These are phyloP conservation scores for Allolobophora icterica DNA, from an alignment of 2,888 invertebrate genomes.

Conservation along the genomic window DNA sequence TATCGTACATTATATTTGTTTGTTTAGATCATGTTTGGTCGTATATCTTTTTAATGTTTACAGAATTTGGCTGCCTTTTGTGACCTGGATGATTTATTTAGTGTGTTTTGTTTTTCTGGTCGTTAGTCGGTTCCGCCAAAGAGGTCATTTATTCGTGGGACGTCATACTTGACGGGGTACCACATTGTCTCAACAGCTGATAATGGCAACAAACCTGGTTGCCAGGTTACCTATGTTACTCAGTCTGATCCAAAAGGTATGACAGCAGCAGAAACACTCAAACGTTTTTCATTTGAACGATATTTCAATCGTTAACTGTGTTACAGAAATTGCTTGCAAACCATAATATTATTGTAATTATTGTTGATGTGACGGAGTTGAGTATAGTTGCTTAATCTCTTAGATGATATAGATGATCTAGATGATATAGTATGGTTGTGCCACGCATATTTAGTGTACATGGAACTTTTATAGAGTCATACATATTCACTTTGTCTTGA, in stretches of 20 bases:
- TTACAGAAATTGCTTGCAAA: neutral
- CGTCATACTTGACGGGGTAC: slow-evolving; percentile 73
- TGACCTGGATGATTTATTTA: too few species aligned
- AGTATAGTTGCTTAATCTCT: neutral
- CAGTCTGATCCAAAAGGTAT: slow-evolving; percentile 88
- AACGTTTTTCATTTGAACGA: neutral
- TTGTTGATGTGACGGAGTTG: neutral
- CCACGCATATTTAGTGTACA: neutral
- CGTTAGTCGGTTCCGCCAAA: slow-evolving; percentile 74
- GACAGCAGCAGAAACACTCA: neutral
- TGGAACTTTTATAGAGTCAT: too few species aligned
- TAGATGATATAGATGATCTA: too few species aligned
- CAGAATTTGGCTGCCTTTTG: too few species aligned
- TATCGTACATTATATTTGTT: too few species aligned
- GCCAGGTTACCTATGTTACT: slow-evolving; percentile 85
- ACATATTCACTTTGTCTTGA: neutral
- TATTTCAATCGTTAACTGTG: neutral
- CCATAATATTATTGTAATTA: neutral
- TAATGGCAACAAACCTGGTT: slow-evolving; percentile 58
- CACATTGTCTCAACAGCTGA: slow-evolving; percentile 69
- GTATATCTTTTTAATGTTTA: too few species aligned
- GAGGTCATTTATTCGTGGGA: slow-evolving; percentile 78
- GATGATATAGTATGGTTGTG: too few species aligned
- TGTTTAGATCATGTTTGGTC: too few species aligned
- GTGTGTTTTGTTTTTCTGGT: neutral